Percentiles rank a stretch among this genome's conserved stretches.
Evolutionary conservation across 2,797 vertebrate genomes (phyloP).

Genomic region (Mormyrus hasselquistii): DNA sequence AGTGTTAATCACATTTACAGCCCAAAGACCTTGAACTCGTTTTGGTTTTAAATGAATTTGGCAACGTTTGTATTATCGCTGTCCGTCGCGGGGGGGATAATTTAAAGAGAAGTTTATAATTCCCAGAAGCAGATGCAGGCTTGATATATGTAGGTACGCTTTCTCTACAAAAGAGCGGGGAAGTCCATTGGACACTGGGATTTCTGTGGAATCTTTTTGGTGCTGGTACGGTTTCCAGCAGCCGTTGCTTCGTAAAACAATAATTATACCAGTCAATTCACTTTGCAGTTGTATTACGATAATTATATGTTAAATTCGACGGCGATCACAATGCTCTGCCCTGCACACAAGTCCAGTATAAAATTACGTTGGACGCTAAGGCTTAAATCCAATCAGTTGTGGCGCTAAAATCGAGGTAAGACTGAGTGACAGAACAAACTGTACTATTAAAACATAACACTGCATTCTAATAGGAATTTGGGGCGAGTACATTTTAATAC

Average conservation of each 20-base stretch:
- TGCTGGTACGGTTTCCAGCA: conserved; percentile 38
- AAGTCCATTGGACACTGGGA: neutral
- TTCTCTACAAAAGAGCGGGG: conserved; percentile 45
- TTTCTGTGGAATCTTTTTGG: conserved; percentile 33
- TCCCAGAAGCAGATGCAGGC: conserved; percentile 61
- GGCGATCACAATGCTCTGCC: neutral
- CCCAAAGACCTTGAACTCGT: conserved; percentile 63
- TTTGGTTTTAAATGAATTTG: conserved; percentile 56
- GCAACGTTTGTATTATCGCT: conserved; percentile 14
- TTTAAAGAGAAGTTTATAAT: conserved; percentile 17
- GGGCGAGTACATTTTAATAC: neutral
- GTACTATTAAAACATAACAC: conserved; percentile 11
- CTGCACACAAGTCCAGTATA: neutral
- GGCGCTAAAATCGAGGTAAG: neutral
- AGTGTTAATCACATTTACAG: conserved; percentile 71
- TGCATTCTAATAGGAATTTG: conserved; percentile 1
- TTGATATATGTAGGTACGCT: conserved; percentile 68
- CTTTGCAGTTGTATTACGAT: neutral
- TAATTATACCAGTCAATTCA: neutral
- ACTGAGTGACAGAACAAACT: neutral
- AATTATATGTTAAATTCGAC: neutral
- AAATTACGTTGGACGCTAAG: neutral
- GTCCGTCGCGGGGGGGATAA: neutral
- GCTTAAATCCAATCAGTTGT: neutral
- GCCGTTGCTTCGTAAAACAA: conserved; percentile 46